phyloP scores from a whole-genome alignment of 2,113 vertebrate genomes.

The Dermatemys mawii region DNA sequence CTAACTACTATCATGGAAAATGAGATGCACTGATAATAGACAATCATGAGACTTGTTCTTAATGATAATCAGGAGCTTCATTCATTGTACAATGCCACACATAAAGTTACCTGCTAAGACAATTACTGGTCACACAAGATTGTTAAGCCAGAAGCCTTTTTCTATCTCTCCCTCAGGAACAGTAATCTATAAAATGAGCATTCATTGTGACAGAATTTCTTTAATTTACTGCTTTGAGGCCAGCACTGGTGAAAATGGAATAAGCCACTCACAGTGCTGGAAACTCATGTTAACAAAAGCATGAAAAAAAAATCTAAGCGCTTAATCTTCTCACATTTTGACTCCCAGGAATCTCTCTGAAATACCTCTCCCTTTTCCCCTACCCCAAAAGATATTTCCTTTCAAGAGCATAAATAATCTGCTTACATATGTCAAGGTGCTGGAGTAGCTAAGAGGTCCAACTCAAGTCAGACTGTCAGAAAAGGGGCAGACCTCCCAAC shows the following conservation, averaged over 20 bases:
- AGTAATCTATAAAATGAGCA: not conserved
- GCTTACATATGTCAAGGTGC: too few relatives aligned
- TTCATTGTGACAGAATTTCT: not conserved
- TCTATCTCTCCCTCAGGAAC: not conserved
- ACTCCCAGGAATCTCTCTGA: not conserved
- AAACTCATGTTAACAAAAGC: not conserved
- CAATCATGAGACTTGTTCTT: not conserved
- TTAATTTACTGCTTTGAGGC: not conserved
- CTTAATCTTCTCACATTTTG: not conserved
- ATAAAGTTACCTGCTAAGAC: slow-evolving; percentile 1
- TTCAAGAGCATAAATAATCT: not conserved
- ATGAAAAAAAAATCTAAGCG: not conserved
- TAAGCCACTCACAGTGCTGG: not conserved
- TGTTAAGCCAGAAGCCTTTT: not conserved
- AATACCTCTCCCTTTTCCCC: not conserved
- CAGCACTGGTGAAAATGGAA: not conserved
- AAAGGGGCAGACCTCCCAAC: too few relatives aligned
- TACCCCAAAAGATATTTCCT: not conserved
- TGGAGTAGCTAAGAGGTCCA: too few relatives aligned
- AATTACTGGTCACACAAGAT: not conserved
- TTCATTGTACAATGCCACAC: not conserved
- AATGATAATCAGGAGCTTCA: slow-evolving; percentile 11
- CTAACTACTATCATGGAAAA: slow-evolving; percentile 21
- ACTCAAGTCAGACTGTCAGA: too few relatives aligned
- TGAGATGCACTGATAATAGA: slow-evolving; percentile 5